Evolutionary conservation across 2,797 vertebrate species (phyloP), one percentile per base, ranked within the genome.

Genomic region (Myotis planiceps): DNA sequence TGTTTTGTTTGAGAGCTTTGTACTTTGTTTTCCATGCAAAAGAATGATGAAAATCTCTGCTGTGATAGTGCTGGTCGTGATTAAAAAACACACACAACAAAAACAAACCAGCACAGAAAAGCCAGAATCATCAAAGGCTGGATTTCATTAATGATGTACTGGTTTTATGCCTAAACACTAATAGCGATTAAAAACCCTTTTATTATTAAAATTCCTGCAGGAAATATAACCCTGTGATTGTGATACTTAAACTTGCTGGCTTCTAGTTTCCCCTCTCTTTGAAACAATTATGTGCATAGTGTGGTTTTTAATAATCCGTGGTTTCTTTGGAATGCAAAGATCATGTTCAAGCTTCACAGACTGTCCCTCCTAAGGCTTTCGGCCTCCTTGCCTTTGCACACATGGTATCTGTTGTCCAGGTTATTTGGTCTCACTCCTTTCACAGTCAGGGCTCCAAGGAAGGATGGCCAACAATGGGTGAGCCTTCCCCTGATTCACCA

Each of bases 141-240:
- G 32, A 78, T 92, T 97, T 96, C 79, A 71, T 89, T 68, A 80
- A 58, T 74, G 76, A 89, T 66, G 55, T 55, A 66, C 80, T 92
- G 80, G 45, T 60, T 97, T 94, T 92, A 93, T 34, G 27, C 89
- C 71, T 92, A 92, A 92, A 93, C 49, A 88, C 92, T 87, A 92
- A 93, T 6, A 96, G 74, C 76, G 74, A 84, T 96, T 94, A 95
- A 81, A 95, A 96, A 88, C 82, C 96, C 80, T 84, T 96, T 95
- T 92, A 88, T 96, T 94, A 97, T 93, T 83, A 94, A 95, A 96
- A 96, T 95, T 93, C 89, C 87, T 90, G 18, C 45, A 94, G 93
- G 95, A 96, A 96, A 66, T 23, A 55, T 90, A 86, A 90, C 72
- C 95, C 91, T 92, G 88, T 88, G 93, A 85, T 90, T 81, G 80